Percentiles rank a stretch among this genome's conserved stretches.
These are phyloP conservation scores for Spodoptera littoralis DNA, from an alignment of 2,888 invertebrate genomes.

Conservation along the genomic window DNA sequence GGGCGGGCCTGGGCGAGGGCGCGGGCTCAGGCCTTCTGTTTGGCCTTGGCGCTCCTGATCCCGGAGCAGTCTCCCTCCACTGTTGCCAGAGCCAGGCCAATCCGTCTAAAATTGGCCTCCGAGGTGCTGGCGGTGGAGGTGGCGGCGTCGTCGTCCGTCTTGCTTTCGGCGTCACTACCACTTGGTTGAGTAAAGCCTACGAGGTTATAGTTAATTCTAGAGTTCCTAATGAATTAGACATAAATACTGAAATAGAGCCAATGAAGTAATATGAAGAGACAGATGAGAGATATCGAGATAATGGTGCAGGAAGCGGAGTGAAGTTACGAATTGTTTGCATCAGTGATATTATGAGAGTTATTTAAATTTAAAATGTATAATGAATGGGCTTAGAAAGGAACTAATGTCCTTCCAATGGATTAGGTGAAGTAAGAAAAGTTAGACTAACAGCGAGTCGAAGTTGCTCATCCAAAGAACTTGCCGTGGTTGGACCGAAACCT, in stretches of 20 bases:
- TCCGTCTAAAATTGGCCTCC: slow-evolving; percentile 87
- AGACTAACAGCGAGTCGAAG: slow-evolving; percentile 88
- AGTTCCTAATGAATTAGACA: slow-evolving; percentile 62
- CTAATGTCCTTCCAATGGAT: slow-evolving; percentile 32
- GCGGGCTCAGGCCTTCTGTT: slow-evolving; percentile 69
- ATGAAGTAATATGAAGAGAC: slow-evolving; percentile 48
- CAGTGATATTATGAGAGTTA: slow-evolving; percentile 41
- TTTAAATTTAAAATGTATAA: slow-evolving; percentile 39
- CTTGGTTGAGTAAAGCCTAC: slow-evolving; percentile 89
- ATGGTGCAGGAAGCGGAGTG: slow-evolving; percentile 59
- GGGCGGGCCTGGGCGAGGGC: slow-evolving; percentile 68
- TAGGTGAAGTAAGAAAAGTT: slow-evolving; percentile 58
- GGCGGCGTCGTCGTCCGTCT: slow-evolving; percentile 79
- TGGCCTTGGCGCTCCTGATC: slow-evolving; percentile 68
- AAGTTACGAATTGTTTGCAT: slow-evolving; percentile 56
- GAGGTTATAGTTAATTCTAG: slow-evolving; percentile 78
- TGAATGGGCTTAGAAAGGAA: slow-evolving; percentile 35
- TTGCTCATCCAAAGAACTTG: slow-evolving; percentile 89
- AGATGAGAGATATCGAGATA: slow-evolving; percentile 52
- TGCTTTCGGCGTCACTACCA: slow-evolving; percentile 87
- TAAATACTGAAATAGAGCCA: slow-evolving; percentile 56
- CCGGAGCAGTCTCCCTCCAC: slow-evolving; percentile 88
- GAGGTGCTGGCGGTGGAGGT: slow-evolving; percentile 78
- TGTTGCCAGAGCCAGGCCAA: slow-evolving; percentile 89
- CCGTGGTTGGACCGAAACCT: slow-evolving; percentile 92